Percentiles rank a stretch among this genome's conserved stretches.
Conservation (phyloP, 2,113 vertebrate genomes). For the Albula goreensis region DNA sequence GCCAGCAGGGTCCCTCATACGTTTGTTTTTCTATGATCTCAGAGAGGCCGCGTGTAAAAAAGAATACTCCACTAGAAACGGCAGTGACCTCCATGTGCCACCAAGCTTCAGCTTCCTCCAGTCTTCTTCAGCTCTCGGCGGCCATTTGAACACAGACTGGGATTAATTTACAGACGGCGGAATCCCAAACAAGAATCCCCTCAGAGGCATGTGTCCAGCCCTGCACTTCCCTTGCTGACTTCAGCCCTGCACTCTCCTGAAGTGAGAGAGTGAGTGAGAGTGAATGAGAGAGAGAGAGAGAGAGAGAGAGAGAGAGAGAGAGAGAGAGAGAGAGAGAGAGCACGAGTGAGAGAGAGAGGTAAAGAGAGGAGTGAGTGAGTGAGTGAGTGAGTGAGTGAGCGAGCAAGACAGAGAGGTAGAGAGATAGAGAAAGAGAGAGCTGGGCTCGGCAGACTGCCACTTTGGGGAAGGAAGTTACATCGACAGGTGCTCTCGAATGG, state of each 20-base stretch:
- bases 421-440: background rate
- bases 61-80: background rate
- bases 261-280: background rate
- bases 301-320: background rate
- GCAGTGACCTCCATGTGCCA: constrained; percentile 15
- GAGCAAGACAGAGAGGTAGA: background rate
- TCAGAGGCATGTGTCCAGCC: background rate
- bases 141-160: background rate
- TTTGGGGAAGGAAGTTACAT: constrained; percentile 70
- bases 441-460: background rate
- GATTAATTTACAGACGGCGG: constrained; percentile 1
- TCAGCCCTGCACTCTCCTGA: background rate
- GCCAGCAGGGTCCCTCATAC: background rate
- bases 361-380: background rate
- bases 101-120: background rate
- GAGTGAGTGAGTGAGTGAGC: background rate
- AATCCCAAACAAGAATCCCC: fast-evolving
- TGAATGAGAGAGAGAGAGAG: background rate
- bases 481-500: constrained; percentile 63
- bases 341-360: background rate
- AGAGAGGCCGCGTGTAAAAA: background rate
- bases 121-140: background rate
- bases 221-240: background rate
- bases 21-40: background rate
- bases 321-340: background rate